Evolutionary conservation across 2,888 invertebrate genomes (phyloP).

Genomic region (Leptinotarsa peninsularis): DNA sequence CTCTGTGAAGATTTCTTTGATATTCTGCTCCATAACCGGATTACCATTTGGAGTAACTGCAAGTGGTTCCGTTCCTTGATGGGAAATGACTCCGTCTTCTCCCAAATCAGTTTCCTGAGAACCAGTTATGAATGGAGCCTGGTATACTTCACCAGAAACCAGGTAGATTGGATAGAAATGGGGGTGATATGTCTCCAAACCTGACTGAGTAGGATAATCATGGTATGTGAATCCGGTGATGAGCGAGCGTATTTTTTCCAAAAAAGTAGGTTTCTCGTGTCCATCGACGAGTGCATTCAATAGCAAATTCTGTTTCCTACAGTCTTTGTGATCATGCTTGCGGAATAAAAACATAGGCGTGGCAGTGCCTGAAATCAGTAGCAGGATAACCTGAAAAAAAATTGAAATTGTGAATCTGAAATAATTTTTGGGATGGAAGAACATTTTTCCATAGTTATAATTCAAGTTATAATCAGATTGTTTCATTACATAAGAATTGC

Average conservation of each 20-base stretch:
- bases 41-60: not conserved
- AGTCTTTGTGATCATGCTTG: not conserved
- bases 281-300: not conserved
- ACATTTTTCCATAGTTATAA: too few species aligned
- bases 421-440: too few species aligned
- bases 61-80: not conserved
- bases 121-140: too few species aligned
- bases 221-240: not conserved
- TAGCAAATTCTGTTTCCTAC: not conserved
- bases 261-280: not conserved
- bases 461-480: too few species aligned
- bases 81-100: too few species aligned
- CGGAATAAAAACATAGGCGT: not conserved
- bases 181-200: not conserved
- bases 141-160: too few species aligned
- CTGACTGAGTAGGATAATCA: too few species aligned
- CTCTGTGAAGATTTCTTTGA: not conserved
- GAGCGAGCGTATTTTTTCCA: not conserved
- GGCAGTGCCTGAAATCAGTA: not conserved
- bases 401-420: not conserved
- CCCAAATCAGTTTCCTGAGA: too few species aligned
- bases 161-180: not conserved
- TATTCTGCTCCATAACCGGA: not conserved
- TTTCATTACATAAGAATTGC: too few species aligned
- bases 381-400: not conserved